phyloP scores from a whole-genome alignment of 2,888 invertebrate species.

The Tigriopus californicus region DNA sequence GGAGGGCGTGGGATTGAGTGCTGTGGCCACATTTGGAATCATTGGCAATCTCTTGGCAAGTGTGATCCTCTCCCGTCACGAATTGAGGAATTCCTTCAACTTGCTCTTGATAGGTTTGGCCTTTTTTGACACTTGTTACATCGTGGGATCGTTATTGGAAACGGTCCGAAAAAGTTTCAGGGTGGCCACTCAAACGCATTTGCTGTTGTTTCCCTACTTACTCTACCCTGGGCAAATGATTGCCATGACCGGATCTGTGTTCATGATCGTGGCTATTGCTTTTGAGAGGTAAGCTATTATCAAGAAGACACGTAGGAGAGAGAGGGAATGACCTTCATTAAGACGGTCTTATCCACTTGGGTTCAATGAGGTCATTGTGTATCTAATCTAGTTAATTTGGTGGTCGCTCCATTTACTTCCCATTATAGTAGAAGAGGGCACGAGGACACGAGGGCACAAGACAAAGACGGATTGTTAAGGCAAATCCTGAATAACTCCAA shows the following conservation, averaged over 20 bases:
- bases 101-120: neutral
- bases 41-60: constrained; percentile 2
- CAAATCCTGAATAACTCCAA: too few species aligned
- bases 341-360: too few species aligned
- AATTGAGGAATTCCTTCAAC: constrained; percentile 1
- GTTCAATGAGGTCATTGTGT: too few species aligned
- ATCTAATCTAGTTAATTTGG: too few species aligned
- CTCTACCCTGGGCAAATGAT: constrained; percentile 7
- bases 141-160: neutral
- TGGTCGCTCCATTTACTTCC: too few species aligned
- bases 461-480: too few species aligned
- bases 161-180: neutral
- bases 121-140: constrained; percentile 1
- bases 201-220: neutral
- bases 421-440: too few species aligned
- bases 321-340: too few species aligned
- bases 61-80: neutral
- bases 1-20: constrained; percentile 15
- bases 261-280: neutral
- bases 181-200: neutral
- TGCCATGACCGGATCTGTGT: neutral
- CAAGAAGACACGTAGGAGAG: too few species aligned
- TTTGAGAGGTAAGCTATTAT: constrained; percentile 1
- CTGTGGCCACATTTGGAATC: constrained; percentile 10
- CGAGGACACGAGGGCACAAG: too few species aligned